phyloP scores from a whole-genome alignment of 1,140 invertebrate genomes.

The Drosophila ironensis region DNA sequence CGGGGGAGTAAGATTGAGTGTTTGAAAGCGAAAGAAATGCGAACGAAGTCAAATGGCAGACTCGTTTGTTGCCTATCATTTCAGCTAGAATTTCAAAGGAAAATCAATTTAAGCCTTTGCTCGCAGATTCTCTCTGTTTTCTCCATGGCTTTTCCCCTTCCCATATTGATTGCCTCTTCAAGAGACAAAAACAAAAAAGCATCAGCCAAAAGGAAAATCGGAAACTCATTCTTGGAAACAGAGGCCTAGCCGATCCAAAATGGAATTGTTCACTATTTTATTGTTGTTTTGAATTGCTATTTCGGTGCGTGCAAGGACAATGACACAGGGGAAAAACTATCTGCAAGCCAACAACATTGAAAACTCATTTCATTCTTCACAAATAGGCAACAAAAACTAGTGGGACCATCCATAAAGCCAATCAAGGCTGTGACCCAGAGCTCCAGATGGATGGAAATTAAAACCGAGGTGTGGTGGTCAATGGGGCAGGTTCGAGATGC shows the following conservation, averaged over 20 bases:
- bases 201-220: background rate
- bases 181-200: background rate
- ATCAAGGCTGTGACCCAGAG: conserved; percentile 25
- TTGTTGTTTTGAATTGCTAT: background rate
- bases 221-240: background rate
- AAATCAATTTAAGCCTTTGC: conserved; percentile 68
- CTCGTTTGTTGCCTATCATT: conserved; percentile 29
- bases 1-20: conserved; percentile 11
- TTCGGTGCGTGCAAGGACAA: background rate
- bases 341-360: conserved; percentile 37
- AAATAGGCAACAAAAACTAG: background rate
- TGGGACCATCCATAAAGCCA: conserved; percentile 1
- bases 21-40: conserved; percentile 12
- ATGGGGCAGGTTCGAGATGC: conserved; percentile 19
- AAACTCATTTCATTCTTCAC: conserved; percentile 52
- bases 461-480: conserved; percentile 8
- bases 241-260: conserved; percentile 6
- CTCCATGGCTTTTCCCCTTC: background rate
- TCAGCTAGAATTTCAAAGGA: conserved; percentile 56
- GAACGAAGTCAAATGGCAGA: conserved; percentile 49
- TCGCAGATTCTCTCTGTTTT: background rate
- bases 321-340: conserved; percentile 5
- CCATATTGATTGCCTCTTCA: conserved; percentile 60
- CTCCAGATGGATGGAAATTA: conserved; percentile 7
- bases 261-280: conserved; percentile 11